phyloP scores from a whole-genome alignment of 2,113 vertebrate genomes.

The Aegithalos caudatus region DNA sequence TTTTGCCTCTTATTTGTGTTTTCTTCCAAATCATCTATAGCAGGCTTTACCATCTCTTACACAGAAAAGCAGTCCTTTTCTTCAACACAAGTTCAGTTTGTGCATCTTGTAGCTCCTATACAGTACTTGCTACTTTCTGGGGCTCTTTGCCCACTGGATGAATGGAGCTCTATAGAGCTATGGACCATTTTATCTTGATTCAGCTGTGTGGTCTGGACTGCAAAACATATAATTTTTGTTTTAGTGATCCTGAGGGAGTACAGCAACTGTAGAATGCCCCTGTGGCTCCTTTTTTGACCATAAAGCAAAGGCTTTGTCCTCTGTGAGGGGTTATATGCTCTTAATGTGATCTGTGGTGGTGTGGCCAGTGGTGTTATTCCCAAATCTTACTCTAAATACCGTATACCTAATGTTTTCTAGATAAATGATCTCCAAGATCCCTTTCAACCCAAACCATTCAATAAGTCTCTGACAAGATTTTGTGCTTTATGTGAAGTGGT shows the following conservation, averaged over 20 bases:
- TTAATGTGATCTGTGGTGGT: neutral
- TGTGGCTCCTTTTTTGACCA: neutral
- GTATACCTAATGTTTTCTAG: neutral
- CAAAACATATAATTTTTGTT: neutral
- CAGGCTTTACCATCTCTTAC: neutral
- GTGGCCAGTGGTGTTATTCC: neutral
- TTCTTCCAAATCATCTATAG: neutral
- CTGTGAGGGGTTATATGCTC: accelerated
- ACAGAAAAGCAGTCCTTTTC: neutral
- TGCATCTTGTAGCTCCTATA: neutral
- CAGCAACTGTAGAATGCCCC: neutral
- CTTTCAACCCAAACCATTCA: neutral
- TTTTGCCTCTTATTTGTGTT: neutral
- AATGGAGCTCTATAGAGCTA: neutral
- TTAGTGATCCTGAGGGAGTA: neutral
- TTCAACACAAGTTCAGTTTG: neutral
- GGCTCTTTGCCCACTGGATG: neutral
- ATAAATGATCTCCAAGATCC: neutral
- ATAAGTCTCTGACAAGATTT: neutral
- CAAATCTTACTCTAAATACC: neutral
- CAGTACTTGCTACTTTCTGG: neutral
- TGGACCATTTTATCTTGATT: neutral
- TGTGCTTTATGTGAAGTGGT: neutral
- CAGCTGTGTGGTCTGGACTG: neutral
- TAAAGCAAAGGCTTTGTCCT: neutral